These are phyloP conservation scores for Phrynocephalus forsythii DNA, from an alignment of 2,797 vertebrate species.

Conservation along the genomic window DNA sequence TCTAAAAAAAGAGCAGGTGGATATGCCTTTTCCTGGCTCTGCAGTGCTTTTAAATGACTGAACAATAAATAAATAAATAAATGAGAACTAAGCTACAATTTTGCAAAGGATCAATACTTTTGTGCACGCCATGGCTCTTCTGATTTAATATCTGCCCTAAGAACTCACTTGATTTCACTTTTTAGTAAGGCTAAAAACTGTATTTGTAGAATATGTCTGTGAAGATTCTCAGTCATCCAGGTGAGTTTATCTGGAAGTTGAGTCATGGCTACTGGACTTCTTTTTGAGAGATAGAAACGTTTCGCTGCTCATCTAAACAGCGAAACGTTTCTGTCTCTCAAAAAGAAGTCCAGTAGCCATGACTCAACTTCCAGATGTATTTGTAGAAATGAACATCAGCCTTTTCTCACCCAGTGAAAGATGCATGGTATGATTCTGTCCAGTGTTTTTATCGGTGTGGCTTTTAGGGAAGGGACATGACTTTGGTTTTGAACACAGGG, in stretches of 20 bases:
- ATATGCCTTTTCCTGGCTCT: conserved; percentile 33
- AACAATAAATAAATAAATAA: too few relatives aligned
- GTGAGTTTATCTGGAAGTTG: too few relatives aligned
- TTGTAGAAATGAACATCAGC: conserved; percentile 22
- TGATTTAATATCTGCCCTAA: neutral
- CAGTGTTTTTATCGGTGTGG: conserved; percentile 41
- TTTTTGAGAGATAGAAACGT: too few relatives aligned
- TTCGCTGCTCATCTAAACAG: too few relatives aligned
- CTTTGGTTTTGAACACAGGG: neutral
- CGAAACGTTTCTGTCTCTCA: too few relatives aligned
- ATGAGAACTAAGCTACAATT: conserved; percentile 7
- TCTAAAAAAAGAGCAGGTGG: conserved; percentile 72
- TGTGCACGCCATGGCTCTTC: conserved; percentile 37
- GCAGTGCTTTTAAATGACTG: neutral
- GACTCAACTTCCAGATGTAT: neutral
- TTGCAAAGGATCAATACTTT: conserved; percentile 38
- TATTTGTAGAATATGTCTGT: too few relatives aligned
- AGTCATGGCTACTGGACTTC: too few relatives aligned
- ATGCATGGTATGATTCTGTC: conserved; percentile 41
- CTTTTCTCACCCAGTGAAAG: conserved; percentile 30
- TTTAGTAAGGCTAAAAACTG: neutral
- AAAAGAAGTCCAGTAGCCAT: too few relatives aligned
- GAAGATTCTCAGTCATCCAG: too few relatives aligned
- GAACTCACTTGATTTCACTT: neutral
- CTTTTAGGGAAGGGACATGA: conserved; percentile 27